Base-by-base conservation (phyloP, 1,140 invertebrate species). In the Rhyacophila brunnea region DNA sequence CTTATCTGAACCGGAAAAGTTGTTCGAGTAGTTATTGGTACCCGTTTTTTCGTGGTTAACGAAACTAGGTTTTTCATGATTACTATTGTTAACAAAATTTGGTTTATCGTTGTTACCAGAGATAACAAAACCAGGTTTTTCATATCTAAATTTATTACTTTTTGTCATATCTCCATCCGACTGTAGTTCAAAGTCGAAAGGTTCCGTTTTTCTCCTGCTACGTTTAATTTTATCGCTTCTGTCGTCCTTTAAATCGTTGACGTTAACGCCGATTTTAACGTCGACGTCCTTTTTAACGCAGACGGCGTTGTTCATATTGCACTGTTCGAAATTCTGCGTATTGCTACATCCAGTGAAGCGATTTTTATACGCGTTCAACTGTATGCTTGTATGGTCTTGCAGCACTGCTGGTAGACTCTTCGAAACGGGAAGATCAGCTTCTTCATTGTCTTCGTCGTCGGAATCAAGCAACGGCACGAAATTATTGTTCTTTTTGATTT, bases 231-330 rank as follows among this genome's bases (percentile, higher is more conserved):
- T 47, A n/a, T 63, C 10, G 55, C 58, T 19, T 43, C 38, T n/a
- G 13, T n/a, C 40, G 10, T 60, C 60, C 1, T 60, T 60, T 6
- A 75, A 56, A 53, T 75, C 68, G 49, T 78, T 77, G 0, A 77
- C 75, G 34, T 75, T 75, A 19, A 73, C 71, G 0, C 74, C 74
- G 1, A 76, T 67, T 15, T 65, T 71, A 4, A 69, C 67, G 23
- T 66, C 67, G 6, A 46, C 52, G 0, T 63, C 64, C 46, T 72
- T 74, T 1, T 62, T 64, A 1, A 70, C 59, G 0, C 50, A 6
- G 1, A 60, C 64, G 18, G 67, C 65, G 49, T 78, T 78, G 66
- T 78, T 77, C 66, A 28, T n/a, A 28, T n/a, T 0, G n/a, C 19
- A 9, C 3, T 9, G 14, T 42, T 13, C 14, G 9, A 19, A 13